Evolutionary conservation across 2,797 vertebrate species (phyloP).

Genomic region (Acanthopagrus latus): DNA sequence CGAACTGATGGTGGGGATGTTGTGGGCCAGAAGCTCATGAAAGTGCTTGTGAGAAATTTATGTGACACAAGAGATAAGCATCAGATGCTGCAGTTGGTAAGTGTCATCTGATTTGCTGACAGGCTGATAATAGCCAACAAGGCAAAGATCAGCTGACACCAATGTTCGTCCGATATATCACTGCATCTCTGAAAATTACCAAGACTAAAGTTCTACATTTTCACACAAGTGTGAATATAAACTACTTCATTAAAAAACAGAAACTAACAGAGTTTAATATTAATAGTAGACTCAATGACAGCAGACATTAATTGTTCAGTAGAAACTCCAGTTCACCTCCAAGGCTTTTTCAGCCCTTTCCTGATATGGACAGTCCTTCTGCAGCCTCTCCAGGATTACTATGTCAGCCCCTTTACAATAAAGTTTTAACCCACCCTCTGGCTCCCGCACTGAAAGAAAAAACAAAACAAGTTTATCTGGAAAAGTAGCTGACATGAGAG

Average conservation of each 20-base stretch:
- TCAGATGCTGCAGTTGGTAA: too few relatives aligned
- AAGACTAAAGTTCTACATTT: too few relatives aligned
- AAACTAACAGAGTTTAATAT: slow-evolving; percentile 21
- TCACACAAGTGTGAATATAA: neutral
- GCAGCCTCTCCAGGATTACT: slow-evolving; percentile 89
- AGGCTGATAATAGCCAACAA: too few relatives aligned
- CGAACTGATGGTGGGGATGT: too few relatives aligned
- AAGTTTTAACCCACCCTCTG: slow-evolving; percentile 90
- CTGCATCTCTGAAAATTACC: too few relatives aligned
- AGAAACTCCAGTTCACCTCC: slow-evolving; percentile 83
- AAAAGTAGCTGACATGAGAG: slow-evolving; percentile 9
- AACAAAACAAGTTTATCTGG: slow-evolving; percentile 23
- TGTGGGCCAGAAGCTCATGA: too few relatives aligned
- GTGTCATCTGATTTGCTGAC: too few relatives aligned
- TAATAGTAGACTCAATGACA: slow-evolving; percentile 19
- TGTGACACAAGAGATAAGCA: too few relatives aligned
- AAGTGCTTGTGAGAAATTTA: too few relatives aligned
- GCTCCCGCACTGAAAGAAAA: slow-evolving; percentile 87
- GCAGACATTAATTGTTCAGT: slow-evolving; percentile 7
- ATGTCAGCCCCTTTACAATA: slow-evolving; percentile 96
- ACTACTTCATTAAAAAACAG: neutral
- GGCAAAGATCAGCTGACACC: too few relatives aligned
- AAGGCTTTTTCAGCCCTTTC: slow-evolving; percentile 84
- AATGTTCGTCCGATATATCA: too few relatives aligned
- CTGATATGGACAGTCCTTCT: slow-evolving; percentile 67